Conservation (phyloP, 2,797 vertebrate genomes). For the Coccyzus lansbergi region DNA sequence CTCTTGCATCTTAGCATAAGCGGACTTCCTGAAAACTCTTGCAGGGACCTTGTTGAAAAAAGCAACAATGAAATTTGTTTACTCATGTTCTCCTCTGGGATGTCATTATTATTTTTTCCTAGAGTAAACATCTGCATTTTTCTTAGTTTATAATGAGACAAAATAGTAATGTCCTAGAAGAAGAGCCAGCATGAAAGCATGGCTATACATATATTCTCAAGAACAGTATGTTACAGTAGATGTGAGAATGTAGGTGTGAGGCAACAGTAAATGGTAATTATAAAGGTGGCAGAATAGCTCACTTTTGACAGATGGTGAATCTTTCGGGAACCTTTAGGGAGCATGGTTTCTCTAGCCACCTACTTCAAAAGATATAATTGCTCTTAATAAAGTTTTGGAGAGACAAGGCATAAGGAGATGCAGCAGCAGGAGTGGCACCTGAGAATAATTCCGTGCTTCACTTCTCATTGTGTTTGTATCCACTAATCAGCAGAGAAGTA, state of each 20-base stretch:
- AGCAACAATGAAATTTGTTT: conserved; percentile 15
- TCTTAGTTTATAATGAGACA: conserved; percentile 48
- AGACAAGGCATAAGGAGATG: neutral
- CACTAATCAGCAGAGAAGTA: neutral
- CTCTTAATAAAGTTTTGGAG: conserved; percentile 47
- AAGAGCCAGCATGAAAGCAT: neutral
- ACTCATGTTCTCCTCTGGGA: conserved; percentile 1
- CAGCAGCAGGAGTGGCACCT: neutral
- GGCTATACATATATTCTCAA: conserved; percentile 56
- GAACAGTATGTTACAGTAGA: conserved; percentile 74
- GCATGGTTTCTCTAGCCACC: conserved; percentile 57
- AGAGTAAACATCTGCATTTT: conserved; percentile 61
- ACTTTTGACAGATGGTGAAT: conserved; percentile 80
- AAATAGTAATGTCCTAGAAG: conserved; percentile 24
- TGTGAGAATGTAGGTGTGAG: conserved; percentile 79
- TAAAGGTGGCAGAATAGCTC: conserved; percentile 77
- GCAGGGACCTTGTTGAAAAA: conserved; percentile 60
- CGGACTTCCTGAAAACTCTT: conserved; percentile 69
- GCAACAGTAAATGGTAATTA: conserved; percentile 77
- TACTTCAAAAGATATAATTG: conserved; percentile 64
- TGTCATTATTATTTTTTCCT: conserved; percentile 27
- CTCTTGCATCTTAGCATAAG: conserved; percentile 78
- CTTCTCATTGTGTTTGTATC: neutral
- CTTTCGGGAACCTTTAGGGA: conserved; percentile 73
- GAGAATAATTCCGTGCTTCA: neutral